Percentiles rank a stretch among this genome's conserved stretches.
Evolutionary conservation across 2,797 vertebrate species (phyloP).

Genomic region (Coreius guichenoti): DNA sequence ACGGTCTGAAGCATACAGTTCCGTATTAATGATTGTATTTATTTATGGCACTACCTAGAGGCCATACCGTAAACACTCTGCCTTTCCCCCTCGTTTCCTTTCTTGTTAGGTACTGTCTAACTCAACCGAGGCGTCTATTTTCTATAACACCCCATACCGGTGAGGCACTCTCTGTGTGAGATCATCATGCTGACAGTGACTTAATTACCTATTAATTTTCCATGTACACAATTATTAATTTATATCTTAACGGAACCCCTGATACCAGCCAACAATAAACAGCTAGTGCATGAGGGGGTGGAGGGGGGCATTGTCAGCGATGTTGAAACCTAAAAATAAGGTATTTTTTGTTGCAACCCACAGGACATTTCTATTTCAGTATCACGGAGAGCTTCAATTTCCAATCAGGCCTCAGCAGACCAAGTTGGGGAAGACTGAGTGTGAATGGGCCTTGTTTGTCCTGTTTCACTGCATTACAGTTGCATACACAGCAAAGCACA

Average conservation of each 20-base stretch:
- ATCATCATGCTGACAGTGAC: constrained; percentile 40
- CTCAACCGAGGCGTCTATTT: constrained; percentile 16
- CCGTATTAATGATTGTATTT: constrained; percentile 57
- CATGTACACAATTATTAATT: constrained; percentile 60
- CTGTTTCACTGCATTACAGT: constrained; percentile 56
- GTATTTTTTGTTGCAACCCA: constrained; percentile 42
- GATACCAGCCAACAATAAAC: constrained; percentile 55
- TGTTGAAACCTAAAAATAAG: constrained; percentile 49
- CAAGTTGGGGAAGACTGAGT: constrained; percentile 51
- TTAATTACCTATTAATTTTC: constrained; percentile 60
- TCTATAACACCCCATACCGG: constrained; percentile 24
- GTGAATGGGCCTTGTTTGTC: constrained; percentile 62
- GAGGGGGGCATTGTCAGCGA: constrained; percentile 28
- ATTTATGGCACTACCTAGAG: constrained; percentile 50
- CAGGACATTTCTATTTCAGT: constrained; percentile 54
- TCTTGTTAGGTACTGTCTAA: background rate
- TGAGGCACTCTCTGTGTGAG: constrained; percentile 43
- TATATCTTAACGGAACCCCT: constrained; percentile 58
- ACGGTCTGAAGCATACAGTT: constrained; percentile 43
- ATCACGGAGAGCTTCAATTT: constrained; percentile 60
- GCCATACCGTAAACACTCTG: background rate
- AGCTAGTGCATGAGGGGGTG: constrained; percentile 17
- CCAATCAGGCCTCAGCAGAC: constrained; percentile 52
- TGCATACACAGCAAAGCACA: constrained; percentile 45
- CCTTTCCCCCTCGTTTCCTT: background rate